A percentile compares a stretch with the other conserved stretches of the same genome.
Conservation (phyloP, 2,797 vertebrate species). For the Tangara arthus region DNA sequence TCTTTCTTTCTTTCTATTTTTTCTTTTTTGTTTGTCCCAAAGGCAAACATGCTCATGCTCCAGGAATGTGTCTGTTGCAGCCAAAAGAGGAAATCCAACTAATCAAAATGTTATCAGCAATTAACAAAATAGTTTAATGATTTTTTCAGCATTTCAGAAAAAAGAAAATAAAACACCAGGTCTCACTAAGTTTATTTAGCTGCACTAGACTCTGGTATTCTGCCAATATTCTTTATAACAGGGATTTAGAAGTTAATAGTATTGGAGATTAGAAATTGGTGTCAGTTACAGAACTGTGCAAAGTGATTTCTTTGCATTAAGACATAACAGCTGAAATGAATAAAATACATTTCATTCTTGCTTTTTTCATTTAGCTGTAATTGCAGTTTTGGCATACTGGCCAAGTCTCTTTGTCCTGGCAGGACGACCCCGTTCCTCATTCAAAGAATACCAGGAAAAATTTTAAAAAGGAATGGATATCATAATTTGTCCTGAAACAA, state of each 20-base stretch:
- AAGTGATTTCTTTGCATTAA: constrained; percentile 71
- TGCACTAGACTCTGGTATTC: constrained; percentile 56
- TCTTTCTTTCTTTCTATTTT: background rate
- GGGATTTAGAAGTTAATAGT: constrained; percentile 73
- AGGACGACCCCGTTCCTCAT: background rate
- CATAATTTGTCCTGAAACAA: background rate
- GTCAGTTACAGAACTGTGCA: constrained; percentile 70
- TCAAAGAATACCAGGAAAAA: constrained; percentile 5
- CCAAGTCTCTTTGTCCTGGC: constrained; percentile 6
- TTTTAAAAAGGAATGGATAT: background rate
- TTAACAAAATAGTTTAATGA: constrained; percentile 68
- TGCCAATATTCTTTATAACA: constrained; percentile 62
- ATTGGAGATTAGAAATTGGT: constrained; percentile 70
- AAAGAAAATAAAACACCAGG: constrained; percentile 53
- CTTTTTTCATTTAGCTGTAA: constrained; percentile 43
- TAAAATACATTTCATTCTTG: constrained; percentile 56
- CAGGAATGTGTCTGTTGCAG: constrained; percentile 64
- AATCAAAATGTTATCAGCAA: constrained; percentile 73
- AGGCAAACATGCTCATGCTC: constrained; percentile 62
- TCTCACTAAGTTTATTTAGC: constrained; percentile 64
- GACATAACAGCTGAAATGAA: constrained; percentile 71
- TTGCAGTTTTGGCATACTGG: constrained; percentile 41
- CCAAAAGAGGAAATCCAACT: constrained; percentile 66
- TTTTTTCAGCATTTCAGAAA: constrained; percentile 40
- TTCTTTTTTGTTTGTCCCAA: constrained; percentile 54